Base-by-base conservation (phyloP, 2,113 vertebrate genomes). In the Callorhinus ursinus region DNA sequence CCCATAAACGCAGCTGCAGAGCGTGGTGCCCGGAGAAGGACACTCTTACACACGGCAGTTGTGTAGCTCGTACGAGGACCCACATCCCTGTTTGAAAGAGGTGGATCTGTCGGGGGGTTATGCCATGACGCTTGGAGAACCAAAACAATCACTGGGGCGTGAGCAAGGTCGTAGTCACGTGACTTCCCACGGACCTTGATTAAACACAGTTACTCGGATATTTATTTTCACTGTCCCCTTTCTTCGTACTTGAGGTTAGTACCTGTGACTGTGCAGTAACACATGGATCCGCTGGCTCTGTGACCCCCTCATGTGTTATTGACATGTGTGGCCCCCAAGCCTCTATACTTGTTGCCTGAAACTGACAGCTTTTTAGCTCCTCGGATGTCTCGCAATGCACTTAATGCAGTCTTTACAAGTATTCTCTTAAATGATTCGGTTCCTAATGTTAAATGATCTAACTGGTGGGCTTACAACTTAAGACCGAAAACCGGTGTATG, bases 241-340 rank as follows among this genome's bases (percentile, higher is more conserved):
- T 98, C 93, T 98, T 96, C 98, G 98, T 98, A 98, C 99, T 98
- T 98, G 99, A 99, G 99, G 99, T 99, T 99, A 98, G 98, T 98
- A 99, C 98, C 99, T 99, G 99, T 98, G 98, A 98, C 98, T 74
- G 97, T 98, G 98, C 98, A 98, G 98, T 99, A 99, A 99, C 99
- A 98, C 98, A 98, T 98, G 99, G 98, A 92, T 95, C 90, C 94
- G 97, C 97, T 98, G 97, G 98, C 98, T 97, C 99, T 98, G 98
- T 99, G 98, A 95, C 98, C 98, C 98, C 98, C 98, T 98, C 97
- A 98, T 98, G 98, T 99, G 98, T 99, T 98, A 98, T 98, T 98
- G 99, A 98, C 95, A 99, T 99, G 99, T 98, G 96, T 99, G 98
- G 98, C 98, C 98, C 97, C 95, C 87, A 80, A 98, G 97, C 96